These are phyloP conservation scores for Apodemia hepburni DNA, from an alignment of 2,888 invertebrate species.

Conservation along the genomic window DNA sequence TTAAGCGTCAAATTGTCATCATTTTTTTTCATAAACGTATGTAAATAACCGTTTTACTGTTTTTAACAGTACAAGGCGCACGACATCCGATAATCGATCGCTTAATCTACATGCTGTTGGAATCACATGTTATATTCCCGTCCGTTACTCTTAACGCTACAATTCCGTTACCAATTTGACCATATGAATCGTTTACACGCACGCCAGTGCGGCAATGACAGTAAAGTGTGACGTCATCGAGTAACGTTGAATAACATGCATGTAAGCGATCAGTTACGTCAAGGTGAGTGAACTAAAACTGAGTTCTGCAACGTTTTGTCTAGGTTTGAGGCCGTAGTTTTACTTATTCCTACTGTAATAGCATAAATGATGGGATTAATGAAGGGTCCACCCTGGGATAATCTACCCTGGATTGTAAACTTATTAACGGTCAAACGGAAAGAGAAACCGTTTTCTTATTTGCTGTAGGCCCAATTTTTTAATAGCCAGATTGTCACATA, in stretches of 20 bases:
- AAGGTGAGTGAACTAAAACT: not conserved
- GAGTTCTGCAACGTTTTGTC: not conserved
- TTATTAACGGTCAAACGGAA: too few relatives aligned
- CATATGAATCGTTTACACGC: conserved; percentile 37
- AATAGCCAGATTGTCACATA: too few relatives aligned
- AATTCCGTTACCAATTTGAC: conserved; percentile 65
- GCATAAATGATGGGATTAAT: too few relatives aligned
- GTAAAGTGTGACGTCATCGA: conserved; percentile 5
- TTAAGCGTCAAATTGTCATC: not conserved
- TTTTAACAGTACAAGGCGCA: conserved; percentile 28
- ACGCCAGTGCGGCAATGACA: not conserved
- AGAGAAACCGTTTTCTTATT: too few relatives aligned
- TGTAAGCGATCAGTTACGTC: conserved; percentile 1
- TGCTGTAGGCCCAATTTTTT: too few relatives aligned
- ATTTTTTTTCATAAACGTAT: conserved; percentile 15
- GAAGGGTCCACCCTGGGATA: too few relatives aligned
- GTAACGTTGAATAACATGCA: conserved; percentile 18
- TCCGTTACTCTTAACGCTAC: conserved; percentile 50
- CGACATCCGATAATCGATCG: conserved; percentile 31
- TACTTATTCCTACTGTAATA: too few relatives aligned
- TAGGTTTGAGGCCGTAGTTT: too few relatives aligned
- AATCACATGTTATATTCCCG: conserved; percentile 42
- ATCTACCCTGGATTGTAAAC: too few relatives aligned
- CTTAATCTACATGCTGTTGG: conserved; percentile 38
- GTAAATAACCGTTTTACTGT: conserved; percentile 26